Conservation (phyloP, 1,140 invertebrate species). For the Spodoptera frugiperda region DNA sequence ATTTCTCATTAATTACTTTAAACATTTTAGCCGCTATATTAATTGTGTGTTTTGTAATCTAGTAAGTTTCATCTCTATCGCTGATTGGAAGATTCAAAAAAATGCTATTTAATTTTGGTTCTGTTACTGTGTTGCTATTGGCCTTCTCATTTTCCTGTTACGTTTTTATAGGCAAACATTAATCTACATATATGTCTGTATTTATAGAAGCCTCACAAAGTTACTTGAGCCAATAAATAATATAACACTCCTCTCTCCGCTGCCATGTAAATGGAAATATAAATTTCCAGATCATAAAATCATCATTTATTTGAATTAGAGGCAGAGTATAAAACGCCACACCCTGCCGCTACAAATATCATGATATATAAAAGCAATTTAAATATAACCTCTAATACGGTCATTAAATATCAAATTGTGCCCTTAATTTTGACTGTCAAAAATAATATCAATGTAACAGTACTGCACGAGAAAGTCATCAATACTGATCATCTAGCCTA, state of each 20-base stretch:
- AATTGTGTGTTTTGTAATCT: not conserved
- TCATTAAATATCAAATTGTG: not conserved
- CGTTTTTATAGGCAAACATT: too few relatives aligned
- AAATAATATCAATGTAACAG: constrained; percentile 5
- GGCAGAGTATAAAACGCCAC: not conserved
- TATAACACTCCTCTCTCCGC: not conserved
- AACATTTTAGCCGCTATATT: constrained; percentile 9
- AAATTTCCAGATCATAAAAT: not conserved
- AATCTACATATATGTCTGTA: too few relatives aligned
- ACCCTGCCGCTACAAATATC: not conserved
- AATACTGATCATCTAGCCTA: not conserved
- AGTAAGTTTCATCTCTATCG: not conserved
- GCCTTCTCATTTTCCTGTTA: too few relatives aligned
- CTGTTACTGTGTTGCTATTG: not conserved
- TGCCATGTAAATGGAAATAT: too few relatives aligned
- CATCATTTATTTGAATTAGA: not conserved
- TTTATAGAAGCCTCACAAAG: too few relatives aligned
- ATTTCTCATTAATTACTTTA: constrained; percentile 36
- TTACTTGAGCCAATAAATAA: not conserved
- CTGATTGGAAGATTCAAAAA: not conserved
- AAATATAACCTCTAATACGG: not conserved
- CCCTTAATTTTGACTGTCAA: constrained; percentile 18
- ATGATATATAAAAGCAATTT: constrained; percentile 6
- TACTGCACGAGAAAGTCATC: not conserved
- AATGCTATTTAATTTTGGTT: not conserved